Percentiles rank a stretch among this genome's conserved stretches.
Evolutionary conservation across 2,113 vertebrate genomes (phyloP).

Genomic region (Puma concolor): DNA sequence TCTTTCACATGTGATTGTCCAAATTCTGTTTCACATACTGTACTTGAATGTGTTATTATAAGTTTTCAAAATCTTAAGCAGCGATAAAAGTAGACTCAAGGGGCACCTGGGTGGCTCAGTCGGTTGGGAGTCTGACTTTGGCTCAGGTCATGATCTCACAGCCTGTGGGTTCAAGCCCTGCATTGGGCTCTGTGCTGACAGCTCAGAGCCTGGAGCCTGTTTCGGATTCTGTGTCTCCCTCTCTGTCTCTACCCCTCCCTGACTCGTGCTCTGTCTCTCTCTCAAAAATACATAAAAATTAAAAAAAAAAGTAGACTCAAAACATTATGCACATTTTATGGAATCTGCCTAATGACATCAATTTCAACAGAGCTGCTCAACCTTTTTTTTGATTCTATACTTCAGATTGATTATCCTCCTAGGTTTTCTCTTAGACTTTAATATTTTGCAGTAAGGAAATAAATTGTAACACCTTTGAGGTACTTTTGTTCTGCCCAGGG

Average conservation of each 20-base stretch:
- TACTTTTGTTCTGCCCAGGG: background rate
- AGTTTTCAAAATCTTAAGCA: background rate
- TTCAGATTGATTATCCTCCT: background rate
- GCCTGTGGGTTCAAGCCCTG: no score
- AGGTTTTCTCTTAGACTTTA: background rate
- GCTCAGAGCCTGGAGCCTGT: no score
- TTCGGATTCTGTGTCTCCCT: no score
- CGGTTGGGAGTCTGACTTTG: no score
- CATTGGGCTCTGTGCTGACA: no score
- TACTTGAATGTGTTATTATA: background rate
- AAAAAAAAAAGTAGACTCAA: background rate
- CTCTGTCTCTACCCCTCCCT: no score
- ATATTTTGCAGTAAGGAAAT: background rate
- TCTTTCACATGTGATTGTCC: background rate
- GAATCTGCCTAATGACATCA: background rate
- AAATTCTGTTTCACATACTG: conserved; percentile 10
- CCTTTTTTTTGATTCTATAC: background rate
- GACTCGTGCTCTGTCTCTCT: no score
- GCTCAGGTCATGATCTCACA: no score
- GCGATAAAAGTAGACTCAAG: background rate
- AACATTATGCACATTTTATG: background rate
- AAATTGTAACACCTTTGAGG: background rate
- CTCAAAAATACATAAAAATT: no score
- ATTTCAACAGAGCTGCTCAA: background rate
- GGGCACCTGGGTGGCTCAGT: no score